Conservation (phyloP, 2,888 invertebrate species). For the Anthrax anthrax region DNA sequence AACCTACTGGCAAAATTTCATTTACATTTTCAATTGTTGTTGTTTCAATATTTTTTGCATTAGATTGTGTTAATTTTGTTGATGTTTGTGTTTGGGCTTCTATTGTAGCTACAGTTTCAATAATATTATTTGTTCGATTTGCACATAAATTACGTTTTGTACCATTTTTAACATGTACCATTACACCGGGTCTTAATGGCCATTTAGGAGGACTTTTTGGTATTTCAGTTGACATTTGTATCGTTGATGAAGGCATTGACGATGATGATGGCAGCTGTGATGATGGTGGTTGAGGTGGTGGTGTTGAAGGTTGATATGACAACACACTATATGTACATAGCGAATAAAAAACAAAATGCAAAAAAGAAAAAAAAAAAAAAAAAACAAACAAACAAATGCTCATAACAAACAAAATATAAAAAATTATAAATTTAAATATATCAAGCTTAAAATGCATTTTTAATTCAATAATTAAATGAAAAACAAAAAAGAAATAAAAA, state of each 20-base stretch:
- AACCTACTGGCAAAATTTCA: slow-evolving; percentile 13
- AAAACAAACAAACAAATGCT: slow-evolving; percentile 9
- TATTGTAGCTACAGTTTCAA: slow-evolving; percentile 12
- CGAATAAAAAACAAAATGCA: slow-evolving; percentile 1
- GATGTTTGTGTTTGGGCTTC: slow-evolving; percentile 20
- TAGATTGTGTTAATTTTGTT: slow-evolving; percentile 1
- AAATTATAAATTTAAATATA: slow-evolving; percentile 8
- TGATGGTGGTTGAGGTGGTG: slow-evolving; percentile 13
- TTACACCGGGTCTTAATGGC: slow-evolving; percentile 77
- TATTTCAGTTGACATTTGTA: slow-evolving; percentile 15
- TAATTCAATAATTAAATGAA: too few relatives aligned
- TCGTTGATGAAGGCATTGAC: slow-evolving; percentile 14
- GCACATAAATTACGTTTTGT: slow-evolving; percentile 59
- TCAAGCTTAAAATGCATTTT: too few relatives aligned
- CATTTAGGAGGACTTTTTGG: slow-evolving; percentile 44
- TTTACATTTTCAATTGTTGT: slow-evolving; percentile 14
- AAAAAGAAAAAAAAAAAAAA: slow-evolving; percentile 5
- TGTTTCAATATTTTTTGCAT: slow-evolving; percentile 1
- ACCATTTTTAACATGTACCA: slow-evolving; percentile 63
- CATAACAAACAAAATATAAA: slow-evolving; percentile 8
- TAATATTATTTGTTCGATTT: slow-evolving; percentile 22
- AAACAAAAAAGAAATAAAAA: too few relatives aligned
- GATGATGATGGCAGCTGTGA: too few relatives aligned
- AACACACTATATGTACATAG: slow-evolving; percentile 20
- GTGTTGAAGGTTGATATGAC: slow-evolving; percentile 21